Evolutionary conservation across 1,140 invertebrate species (phyloP).

Genomic region (Chymomyza costata): DNA sequence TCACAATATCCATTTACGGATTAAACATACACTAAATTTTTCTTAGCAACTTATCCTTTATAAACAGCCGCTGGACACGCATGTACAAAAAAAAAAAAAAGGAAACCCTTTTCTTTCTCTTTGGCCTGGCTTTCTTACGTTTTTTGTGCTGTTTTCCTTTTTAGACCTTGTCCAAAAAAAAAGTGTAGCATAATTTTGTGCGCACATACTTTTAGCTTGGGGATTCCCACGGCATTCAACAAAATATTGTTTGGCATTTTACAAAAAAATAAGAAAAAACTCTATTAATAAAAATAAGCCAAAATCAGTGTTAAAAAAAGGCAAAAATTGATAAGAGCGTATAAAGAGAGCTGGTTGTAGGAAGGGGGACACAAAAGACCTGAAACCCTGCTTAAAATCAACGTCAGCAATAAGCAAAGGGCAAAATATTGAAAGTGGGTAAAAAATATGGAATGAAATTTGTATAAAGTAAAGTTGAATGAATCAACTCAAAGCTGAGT

Average conservation of each 20-base stretch:
- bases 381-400: conserved; percentile 7
- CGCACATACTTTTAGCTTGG: conserved; percentile 48
- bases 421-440: conserved; percentile 11
- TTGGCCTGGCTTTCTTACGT: no score
- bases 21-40: conserved; percentile 55
- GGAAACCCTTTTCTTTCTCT: no score
- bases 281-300: conserved; percentile 70
- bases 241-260: conserved; percentile 62
- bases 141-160: no score
- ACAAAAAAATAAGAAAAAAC: no score
- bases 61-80: conserved; percentile 58
- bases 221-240: conserved; percentile 16
- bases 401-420: conserved; percentile 5
- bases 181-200: conserved; percentile 61
- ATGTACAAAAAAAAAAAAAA: conserved; percentile 2
- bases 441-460: conserved; percentile 44
- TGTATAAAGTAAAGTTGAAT: conserved; percentile 60
- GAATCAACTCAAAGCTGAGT: conserved; percentile 56
- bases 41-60: conserved; percentile 63
- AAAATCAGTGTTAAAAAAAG: conserved; percentile 33
- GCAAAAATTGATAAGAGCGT: conserved; percentile 41
- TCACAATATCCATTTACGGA: conserved; percentile 61
- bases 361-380: conserved; percentile 19
- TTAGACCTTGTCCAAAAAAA: no score
- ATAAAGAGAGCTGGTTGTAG: conserved; percentile 16